These are phyloP conservation scores for Brachyhypopomus gauderio DNA, from an alignment of 2,113 vertebrate species.

Conservation along the genomic window DNA sequence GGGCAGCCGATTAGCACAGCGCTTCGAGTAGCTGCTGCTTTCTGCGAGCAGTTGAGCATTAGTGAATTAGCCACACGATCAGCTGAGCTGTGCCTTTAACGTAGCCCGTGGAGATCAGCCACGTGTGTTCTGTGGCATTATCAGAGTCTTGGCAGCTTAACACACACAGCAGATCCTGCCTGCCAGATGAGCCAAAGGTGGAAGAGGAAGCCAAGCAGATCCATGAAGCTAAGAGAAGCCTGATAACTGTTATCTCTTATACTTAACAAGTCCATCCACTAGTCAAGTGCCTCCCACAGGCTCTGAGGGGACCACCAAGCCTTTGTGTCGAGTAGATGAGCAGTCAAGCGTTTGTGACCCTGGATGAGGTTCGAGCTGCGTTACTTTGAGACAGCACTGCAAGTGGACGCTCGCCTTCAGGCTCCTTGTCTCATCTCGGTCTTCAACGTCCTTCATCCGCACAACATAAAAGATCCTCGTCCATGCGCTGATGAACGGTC, in stretches of 20 bases:
- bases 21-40: too few species aligned
- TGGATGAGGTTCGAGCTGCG: too few species aligned
- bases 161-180: constrained; percentile 15
- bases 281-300: too few species aligned
- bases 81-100: too few species aligned
- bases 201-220: constrained; percentile 46
- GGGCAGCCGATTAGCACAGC: too few species aligned
- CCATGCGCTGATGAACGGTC: constrained; percentile 30
- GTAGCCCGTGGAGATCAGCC: too few species aligned
- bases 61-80: too few species aligned
- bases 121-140: neutral
- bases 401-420: constrained; percentile 40
- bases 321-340: too few species aligned
- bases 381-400: too few species aligned
- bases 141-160: neutral
- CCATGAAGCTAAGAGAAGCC: constrained; percentile 56
- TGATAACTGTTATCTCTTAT: constrained; percentile 46
- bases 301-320: too few species aligned
- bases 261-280: constrained; percentile 61
- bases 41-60: too few species aligned
- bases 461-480: constrained; percentile 56
- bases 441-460: constrained; percentile 52
- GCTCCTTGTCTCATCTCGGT: constrained; percentile 63
- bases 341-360: too few species aligned
- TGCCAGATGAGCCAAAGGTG: constrained; percentile 12